Evolutionary conservation across 2,888 invertebrate species (phyloP), one percentile per base, ranked within the genome.

Genomic region (Psococerastis gibbosa): DNA sequence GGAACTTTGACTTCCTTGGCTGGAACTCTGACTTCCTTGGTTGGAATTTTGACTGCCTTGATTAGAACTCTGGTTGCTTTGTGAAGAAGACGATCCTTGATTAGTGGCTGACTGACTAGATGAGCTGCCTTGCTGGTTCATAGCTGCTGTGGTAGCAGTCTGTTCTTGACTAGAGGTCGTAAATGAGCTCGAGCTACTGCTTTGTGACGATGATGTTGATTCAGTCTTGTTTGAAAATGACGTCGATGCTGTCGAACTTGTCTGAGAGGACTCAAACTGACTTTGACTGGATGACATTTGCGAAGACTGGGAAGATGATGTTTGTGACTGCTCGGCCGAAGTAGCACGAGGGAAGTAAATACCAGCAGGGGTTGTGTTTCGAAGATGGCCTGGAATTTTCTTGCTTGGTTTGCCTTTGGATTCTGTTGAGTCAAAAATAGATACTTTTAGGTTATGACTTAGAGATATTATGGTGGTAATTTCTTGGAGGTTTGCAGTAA

Each of bases 171-270:
- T 46, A 6, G 38, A 38, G 20, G 50, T 43, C 9, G 47, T 43
- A 34, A 34, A 41, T 27, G 45, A 38, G 11, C 38, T 35, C 15
- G 46, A 42, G 16, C 47, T 44, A 13, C 48, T 46, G 15, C 46
- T 38, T 15, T 46, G 41, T 9, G 51, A 49, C 15, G 53, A 51
- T 2, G 43, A 11, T n/a, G 5, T 5, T 17, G 38, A 38, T 38
- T 38, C 20, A 5, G 38, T 20, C 15, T 20, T 18, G 9, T 38
- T 22, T 11, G 38, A 38, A 18, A 38, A 38, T n/a, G 38, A 38
- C 16, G 52, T 49, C 15, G 49, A 51, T 15, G 51, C 48, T 31
- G 48, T 51, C 16, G 51, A 51, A 16, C 49, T 50, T 13, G 48
- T 46, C 17, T 45, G 46, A 22, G 50, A 45, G 22, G 50, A 50